Evolutionary conservation across 2,888 invertebrate genomes (phyloP).

Genomic region (Drosophila fungiperda): DNA sequence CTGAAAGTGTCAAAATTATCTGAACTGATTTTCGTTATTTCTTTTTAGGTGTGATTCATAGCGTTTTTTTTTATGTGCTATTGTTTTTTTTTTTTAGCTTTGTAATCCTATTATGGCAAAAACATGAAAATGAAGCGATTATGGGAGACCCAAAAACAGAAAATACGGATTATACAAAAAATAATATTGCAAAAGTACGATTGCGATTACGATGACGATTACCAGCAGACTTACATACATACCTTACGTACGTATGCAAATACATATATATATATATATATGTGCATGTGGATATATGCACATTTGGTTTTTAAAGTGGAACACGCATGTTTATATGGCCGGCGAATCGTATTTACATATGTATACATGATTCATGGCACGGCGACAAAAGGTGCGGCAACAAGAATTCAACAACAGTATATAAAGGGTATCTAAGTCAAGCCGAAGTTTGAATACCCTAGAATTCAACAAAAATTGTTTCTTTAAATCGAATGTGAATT

Average conservation of each 20-base stretch:
- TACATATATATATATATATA: not conserved
- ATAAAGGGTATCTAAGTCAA: not conserved
- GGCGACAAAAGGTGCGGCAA: conserved; percentile 69
- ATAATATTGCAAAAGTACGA: conserved; percentile 45
- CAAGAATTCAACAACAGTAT: conserved; percentile 41
- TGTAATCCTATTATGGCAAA: conserved; percentile 45
- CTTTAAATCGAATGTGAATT: not conserved
- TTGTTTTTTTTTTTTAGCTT: conserved; percentile 4
- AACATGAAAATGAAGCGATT: conserved; percentile 19
- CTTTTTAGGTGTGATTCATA: conserved; percentile 37
- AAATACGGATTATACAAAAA: conserved; percentile 62
- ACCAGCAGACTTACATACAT: conserved; percentile 22
- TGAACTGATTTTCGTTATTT: conserved; percentile 16
- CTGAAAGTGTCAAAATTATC: conserved; percentile 47
- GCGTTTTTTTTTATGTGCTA: not conserved
- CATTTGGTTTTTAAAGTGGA: conserved; percentile 67
- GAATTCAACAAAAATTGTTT: not conserved
- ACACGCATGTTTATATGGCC: conserved; percentile 62
- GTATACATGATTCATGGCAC: conserved; percentile 71
- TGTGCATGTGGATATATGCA: conserved; percentile 14
- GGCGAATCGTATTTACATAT: conserved; percentile 37
- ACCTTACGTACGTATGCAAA: not conserved
- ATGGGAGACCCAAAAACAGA: conserved; percentile 30
- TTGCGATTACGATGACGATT: conserved; percentile 35
- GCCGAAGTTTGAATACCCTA: not conserved